Percentiles rank a stretch among this genome's conserved stretches.
These are phyloP conservation scores for Meteorus colon DNA, from an alignment of 2,888 invertebrate species.

Conservation along the genomic window DNA sequence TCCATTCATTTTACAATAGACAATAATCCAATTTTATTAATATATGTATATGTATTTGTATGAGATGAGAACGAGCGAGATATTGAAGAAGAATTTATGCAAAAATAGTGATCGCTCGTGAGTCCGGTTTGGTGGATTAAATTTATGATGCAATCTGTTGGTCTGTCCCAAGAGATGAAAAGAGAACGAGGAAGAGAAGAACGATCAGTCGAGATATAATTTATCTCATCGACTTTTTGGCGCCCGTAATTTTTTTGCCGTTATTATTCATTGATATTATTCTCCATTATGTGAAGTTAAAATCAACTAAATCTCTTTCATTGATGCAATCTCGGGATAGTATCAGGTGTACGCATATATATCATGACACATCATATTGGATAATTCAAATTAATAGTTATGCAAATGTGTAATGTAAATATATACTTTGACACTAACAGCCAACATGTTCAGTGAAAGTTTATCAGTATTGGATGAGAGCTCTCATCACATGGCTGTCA, in stretches of 20 bases:
- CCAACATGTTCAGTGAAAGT: neutral
- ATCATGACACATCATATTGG: neutral
- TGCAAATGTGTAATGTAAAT: neutral
- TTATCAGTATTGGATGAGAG: too few relatives aligned
- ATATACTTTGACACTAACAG: neutral
- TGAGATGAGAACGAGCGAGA: constrained; percentile 6
- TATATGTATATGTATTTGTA: neutral
- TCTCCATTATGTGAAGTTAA: constrained; percentile 30
- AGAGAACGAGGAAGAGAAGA: neutral
- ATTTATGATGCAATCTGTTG: constrained; percentile 37
- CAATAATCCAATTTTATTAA: constrained; percentile 3
- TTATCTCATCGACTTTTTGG: constrained; percentile 40
- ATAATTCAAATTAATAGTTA: neutral
- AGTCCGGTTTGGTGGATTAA: constrained; percentile 23
- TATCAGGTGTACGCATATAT: neutral
- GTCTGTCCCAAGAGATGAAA: constrained; percentile 20
- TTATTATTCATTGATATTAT: constrained; percentile 42
- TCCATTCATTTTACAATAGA: neutral
- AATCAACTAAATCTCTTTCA: constrained; percentile 24
- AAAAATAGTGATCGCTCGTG: neutral
- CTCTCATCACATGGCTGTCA: too few relatives aligned
- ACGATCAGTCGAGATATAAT: constrained; percentile 39
- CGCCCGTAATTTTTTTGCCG: constrained; percentile 33
- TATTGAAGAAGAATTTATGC: neutral
- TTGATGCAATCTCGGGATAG: neutral